Conservation (phyloP, 2,113 vertebrate genomes). For the Pomatostomus ruficeps region DNA sequence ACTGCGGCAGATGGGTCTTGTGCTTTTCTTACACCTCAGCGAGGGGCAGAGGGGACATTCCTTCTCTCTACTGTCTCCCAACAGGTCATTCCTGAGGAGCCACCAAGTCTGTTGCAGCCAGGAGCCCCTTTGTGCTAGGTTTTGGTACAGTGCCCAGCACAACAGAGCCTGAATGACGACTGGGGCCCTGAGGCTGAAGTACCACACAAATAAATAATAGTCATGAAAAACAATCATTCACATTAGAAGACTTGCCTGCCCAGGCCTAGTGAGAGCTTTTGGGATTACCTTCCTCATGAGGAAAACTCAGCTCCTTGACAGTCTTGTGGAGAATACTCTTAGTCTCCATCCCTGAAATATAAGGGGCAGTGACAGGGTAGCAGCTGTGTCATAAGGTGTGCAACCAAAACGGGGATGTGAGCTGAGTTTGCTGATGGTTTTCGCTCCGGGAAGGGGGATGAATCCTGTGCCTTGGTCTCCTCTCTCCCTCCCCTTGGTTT, state of each 20-base stretch:
- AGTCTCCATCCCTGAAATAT: background rate
- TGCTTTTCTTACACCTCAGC: background rate
- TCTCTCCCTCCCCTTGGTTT: background rate
- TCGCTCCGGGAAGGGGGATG: background rate
- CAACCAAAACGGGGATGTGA: background rate
- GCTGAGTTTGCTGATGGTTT: background rate
- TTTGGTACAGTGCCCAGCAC: background rate
- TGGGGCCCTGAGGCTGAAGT: background rate
- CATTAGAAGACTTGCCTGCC: background rate
- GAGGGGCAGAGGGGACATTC: background rate
- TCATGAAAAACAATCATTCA: background rate
- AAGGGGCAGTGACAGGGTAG: background rate
- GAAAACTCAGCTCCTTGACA: background rate
- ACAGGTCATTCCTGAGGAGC: background rate
- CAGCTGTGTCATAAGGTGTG: background rate
- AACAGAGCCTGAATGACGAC: background rate
- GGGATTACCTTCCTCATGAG: background rate
- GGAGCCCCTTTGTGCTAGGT: background rate
- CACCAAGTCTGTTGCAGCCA: background rate
- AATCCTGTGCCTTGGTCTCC: background rate
- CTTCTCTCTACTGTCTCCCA: background rate
- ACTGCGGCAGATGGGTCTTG: background rate
- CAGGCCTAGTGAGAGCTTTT: background rate
- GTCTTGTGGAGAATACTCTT: background rate
- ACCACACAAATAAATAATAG: slow-evolving; percentile 1